Evolutionary conservation across 37 sponge, comb jelly and placozoan species (phyloP).

Genomic region (Beroe forskalii): DNA sequence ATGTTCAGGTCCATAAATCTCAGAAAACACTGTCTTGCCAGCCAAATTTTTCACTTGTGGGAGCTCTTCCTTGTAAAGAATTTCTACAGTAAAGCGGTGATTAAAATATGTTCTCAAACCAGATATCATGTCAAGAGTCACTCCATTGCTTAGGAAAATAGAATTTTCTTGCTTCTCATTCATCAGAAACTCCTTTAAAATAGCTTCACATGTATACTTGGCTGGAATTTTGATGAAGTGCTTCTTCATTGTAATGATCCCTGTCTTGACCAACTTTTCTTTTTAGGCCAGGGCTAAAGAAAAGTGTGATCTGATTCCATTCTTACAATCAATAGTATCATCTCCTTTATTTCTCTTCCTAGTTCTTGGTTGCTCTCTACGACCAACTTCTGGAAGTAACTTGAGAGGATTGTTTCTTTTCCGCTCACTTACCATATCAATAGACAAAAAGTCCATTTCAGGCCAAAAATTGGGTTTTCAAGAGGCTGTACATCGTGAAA

Average conservation of each 20-base stretch:
- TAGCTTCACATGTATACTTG: constrained; percentile 5
- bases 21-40: constrained; percentile 40
- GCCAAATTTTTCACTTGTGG: constrained; percentile 20
- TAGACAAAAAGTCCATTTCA: too few species aligned
- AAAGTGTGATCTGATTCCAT: constrained; percentile 18
- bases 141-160: constrained; percentile 8
- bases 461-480: too few species aligned
- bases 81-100: constrained; percentile 21
- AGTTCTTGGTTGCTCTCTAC: constrained; percentile 36
- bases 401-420: constrained; percentile 8
- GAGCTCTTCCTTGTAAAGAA: constrained; percentile 17
- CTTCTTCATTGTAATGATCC: constrained; percentile 19
- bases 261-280: not conserved
- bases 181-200: constrained; percentile 53
- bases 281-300: not conserved
- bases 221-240: constrained; percentile 47
- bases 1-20: constrained; percentile 35
- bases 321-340: not conserved
- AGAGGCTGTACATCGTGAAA: too few species aligned
- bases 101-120: constrained; percentile 48
- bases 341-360: constrained; percentile 50
- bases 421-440: constrained; percentile 49
- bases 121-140: constrained; percentile 40
- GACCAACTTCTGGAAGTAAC: not conserved
- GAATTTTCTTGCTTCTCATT: constrained; percentile 42